Evolutionary conservation across 1,140 invertebrate species (phyloP).

Genomic region (Metopolophium dirhodum): DNA sequence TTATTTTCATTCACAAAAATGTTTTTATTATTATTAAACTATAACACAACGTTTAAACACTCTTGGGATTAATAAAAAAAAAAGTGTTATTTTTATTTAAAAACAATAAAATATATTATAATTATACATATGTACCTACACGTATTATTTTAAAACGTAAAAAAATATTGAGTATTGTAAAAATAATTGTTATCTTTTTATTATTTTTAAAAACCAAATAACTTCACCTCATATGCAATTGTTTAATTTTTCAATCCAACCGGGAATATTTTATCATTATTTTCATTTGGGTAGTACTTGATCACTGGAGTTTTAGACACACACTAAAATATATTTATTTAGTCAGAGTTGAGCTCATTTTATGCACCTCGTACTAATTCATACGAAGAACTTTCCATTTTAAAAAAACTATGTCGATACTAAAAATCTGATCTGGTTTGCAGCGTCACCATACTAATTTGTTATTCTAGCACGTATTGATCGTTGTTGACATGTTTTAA

Average conservation of each 20-base stretch:
- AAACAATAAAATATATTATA: not conserved
- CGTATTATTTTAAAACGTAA: not conserved
- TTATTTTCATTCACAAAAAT: not conserved
- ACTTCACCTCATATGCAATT: not conserved
- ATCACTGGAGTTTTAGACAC: not conserved
- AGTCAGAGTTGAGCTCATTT: not conserved
- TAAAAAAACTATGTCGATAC: not conserved
- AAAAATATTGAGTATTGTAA: not conserved
- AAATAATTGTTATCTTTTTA: not conserved
- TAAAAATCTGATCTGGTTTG: conserved; percentile 16
- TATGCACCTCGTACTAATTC: not conserved
- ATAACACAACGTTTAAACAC: not conserved
- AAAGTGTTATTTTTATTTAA: not conserved
- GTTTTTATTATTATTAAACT: not conserved
- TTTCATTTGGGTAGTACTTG: not conserved
- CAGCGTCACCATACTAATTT: conserved; percentile 22
- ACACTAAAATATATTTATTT: not conserved
- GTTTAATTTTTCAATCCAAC: not conserved
- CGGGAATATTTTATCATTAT: not conserved
- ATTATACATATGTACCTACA: not conserved
- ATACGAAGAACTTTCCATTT: not conserved
- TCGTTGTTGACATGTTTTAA: conserved; percentile 34
- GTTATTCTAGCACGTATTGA: not conserved
- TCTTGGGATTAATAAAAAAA: not conserved
- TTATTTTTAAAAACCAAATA: not conserved